Base-by-base conservation (phyloP, 2,113 vertebrate species). In the Probosciger aterrimus region DNA sequence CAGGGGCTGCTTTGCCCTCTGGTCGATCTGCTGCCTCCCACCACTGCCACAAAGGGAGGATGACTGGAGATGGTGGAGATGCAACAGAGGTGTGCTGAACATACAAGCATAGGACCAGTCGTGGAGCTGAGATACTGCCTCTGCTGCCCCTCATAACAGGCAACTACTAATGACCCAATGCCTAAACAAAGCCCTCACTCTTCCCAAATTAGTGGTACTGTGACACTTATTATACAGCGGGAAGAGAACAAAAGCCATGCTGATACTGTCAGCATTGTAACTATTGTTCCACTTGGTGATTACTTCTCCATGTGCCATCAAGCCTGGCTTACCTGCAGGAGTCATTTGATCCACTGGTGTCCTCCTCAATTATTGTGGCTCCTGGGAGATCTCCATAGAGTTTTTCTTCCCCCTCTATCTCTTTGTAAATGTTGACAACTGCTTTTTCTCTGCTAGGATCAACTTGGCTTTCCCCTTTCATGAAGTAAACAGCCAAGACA, bases 311-410 rank as follows among this genome's bases (percentile, higher is more conserved):
- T 1, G 6, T 82, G 43, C 47, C 83, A 25, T 37, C 35, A 7
- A 52, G 67, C 25, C 43, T n/a, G 6, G 25, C 77, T 94, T 91
- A 97, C 98, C 28, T 96, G 91, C 98, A 98, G 25, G 95, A 94
- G n/a, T 97, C 93, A 6, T 82, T 85, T 49, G 10, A 95, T 44
- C 16, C 95, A 0, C 30, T 77, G 44, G 17, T 59, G 33, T 64
- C 60, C 14, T 82, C 75, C 57, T 83, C 52, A 43, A 4, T 30
- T 55, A 7, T 1, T 46, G 52, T 70, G 63, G 68, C 9, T 94
- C 47, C 23, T 7, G 35, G 46, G 37, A 55, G 31, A 44, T 52
- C 50, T 80, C 19, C 14, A 1, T 35, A 59, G 28, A 70, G 15
- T 63, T 19, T 44, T 73, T 37, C 76, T 41, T 88, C 67, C 12